A percentile compares a stretch with the other conserved stretches of the same genome.
Conservation (phyloP, 2,113 vertebrate genomes). For the Parus major region DNA sequence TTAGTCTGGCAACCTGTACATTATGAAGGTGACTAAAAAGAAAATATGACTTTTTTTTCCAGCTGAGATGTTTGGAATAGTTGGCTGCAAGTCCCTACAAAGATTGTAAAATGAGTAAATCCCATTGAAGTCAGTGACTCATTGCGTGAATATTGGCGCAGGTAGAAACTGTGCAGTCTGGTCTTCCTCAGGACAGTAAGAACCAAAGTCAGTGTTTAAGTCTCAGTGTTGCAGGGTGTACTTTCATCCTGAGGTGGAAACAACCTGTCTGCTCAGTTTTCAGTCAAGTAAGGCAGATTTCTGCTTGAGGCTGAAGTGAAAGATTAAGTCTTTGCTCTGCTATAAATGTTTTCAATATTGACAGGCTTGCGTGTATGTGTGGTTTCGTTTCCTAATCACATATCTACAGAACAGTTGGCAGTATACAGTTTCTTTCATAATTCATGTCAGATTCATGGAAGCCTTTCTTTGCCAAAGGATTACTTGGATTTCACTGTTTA, state of each 20-base stretch:
- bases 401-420: not conserved
- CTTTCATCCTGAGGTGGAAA: not conserved
- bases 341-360: not conserved
- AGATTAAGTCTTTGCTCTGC: not conserved
- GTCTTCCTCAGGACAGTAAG: not conserved
- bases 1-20: not conserved
- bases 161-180: not conserved
- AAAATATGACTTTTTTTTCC: not conserved
- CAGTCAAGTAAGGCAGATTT: not conserved
- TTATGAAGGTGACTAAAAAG: not conserved
- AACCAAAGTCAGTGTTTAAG: not conserved
- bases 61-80: not conserved
- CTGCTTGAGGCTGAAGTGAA: not conserved
- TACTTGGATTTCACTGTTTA: not conserved
- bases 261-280: not conserved
- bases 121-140: not conserved
- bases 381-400: not conserved
- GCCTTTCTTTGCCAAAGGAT: not conserved
- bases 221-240: not conserved
- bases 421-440: not conserved
- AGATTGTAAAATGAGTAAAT: not conserved
- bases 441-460: not conserved
- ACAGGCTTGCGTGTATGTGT: not conserved
- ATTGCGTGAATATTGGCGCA: not conserved
- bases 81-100: constrained; percentile 19